phyloP scores from a whole-genome alignment of 92 coral and sea anemone genomes.

The Actinernus sp. region DNA sequence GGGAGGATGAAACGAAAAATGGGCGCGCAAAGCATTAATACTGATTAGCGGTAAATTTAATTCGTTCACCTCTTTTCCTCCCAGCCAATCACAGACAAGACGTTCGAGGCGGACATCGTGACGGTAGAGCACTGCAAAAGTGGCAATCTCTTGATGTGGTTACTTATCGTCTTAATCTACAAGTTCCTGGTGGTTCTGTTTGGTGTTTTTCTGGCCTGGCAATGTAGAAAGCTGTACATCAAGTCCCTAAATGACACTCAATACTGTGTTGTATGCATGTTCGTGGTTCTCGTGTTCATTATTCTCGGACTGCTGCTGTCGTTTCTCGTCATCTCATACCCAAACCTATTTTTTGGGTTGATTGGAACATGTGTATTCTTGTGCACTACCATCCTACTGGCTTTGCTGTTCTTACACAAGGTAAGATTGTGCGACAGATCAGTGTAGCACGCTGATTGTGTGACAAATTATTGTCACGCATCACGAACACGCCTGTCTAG shows the following conservation, averaged over 20 bases:
- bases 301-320: constrained; percentile 71
- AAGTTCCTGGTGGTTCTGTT: constrained; percentile 65
- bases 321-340: constrained; percentile 62
- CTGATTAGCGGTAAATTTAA: too few relatives aligned
- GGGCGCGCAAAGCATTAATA: too few relatives aligned
- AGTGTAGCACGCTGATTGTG: too few relatives aligned
- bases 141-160: constrained; percentile 67
- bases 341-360: constrained; percentile 75
- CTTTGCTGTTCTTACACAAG: constrained; percentile 82
- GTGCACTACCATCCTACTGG: constrained; percentile 79
- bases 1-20: too few relatives aligned
- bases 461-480: too few relatives aligned
- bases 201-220: constrained; percentile 96
- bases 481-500: too few relatives aligned
- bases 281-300: constrained; percentile 62
- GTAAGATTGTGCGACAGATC: constrained; percentile 39
- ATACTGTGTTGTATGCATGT: constrained; percentile 80
- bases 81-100: constrained; percentile 91
- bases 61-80: not conserved
- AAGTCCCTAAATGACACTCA: constrained; percentile 89
- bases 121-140: constrained; percentile 92
- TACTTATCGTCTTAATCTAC: constrained; percentile 61
- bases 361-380: constrained; percentile 67
- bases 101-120: constrained; percentile 68
- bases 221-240: constrained; percentile 85